Evolutionary conservation across 64 coral and sea anemone species (phyloP), one percentile per base, ranked within the genome.

Genomic region (Dendrophyllia cribrosa): DNA sequence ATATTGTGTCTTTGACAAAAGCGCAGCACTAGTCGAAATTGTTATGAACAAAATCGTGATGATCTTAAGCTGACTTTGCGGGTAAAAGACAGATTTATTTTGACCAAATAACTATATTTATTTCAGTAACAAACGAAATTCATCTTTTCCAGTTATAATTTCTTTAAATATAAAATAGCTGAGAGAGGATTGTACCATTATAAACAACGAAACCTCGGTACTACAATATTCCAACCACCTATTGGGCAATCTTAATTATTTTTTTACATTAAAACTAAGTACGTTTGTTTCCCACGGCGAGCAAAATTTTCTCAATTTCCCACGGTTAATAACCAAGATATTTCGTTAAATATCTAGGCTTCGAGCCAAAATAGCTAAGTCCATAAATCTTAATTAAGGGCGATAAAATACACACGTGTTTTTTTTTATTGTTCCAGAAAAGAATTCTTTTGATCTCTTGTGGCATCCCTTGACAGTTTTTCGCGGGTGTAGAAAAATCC

Each of bases 231-330:
- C 12, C 19, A 19, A 56, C 80, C 80, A 13, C 80, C 80, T 46
- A 67, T 23, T 3, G 80, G 9, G 59, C 8, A 45, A 15, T 3
- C 7, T 53, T 66, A 17, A 82, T 82, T 44, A 51, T 83, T 43
- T 46, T 20, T 14, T 44, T 20, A 21, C 47, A 34, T 65, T 22
- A 63, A 48, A 50, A 67, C 17, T 20, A 50, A 50, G 80, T 50
- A 19, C 4, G 8, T 19, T 51, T 19, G 17, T 84, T 84, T 84
- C 80, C 80, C 80, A 84, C 80, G 80, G 80, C 45, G 8, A 68
- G 44, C 43, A 22, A 62, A 62, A 34, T 9, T 16, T 59, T 58
- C 20, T 67, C 43, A 51, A 44, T 51, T 44, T 84, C 80, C 80
- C 80, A 84, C 80, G 62, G 80, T 68, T 68, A 7, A 75, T 43